phyloP scores from a whole-genome alignment of 2,113 vertebrate genomes.

The Cichladusa arquata region DNA sequence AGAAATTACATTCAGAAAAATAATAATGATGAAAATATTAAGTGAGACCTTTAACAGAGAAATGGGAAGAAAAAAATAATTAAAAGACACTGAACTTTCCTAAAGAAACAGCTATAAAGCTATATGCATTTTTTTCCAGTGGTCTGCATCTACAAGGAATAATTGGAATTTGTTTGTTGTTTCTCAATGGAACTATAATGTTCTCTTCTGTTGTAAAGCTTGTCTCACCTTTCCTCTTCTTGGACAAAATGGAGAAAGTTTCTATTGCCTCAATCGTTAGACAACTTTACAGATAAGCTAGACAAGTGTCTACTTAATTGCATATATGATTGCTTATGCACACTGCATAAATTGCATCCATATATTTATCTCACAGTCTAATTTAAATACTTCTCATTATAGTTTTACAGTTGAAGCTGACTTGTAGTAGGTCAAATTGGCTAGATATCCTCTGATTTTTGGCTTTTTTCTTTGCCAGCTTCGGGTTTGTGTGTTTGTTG shows the following conservation, averaged over 20 bases:
- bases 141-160: background rate
- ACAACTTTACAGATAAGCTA: background rate
- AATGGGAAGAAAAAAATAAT: background rate
- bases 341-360: background rate
- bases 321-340: accelerated
- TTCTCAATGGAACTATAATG: background rate
- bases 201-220: background rate
- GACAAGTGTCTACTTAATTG: background rate
- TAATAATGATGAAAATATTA: background rate
- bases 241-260: background rate
- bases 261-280: background rate
- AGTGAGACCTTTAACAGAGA: background rate
- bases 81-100: background rate
- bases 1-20: background rate
- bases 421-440: background rate
- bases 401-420: background rate
- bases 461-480: background rate
- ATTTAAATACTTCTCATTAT: background rate
- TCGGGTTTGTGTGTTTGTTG: background rate
- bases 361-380: background rate
- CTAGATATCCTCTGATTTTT: background rate
- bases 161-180: background rate
- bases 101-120: background rate
- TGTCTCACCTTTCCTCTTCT: background rate
- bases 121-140: background rate